phyloP scores from a whole-genome alignment of 2,888 invertebrate genomes.

The Periphyllus acericola region DNA sequence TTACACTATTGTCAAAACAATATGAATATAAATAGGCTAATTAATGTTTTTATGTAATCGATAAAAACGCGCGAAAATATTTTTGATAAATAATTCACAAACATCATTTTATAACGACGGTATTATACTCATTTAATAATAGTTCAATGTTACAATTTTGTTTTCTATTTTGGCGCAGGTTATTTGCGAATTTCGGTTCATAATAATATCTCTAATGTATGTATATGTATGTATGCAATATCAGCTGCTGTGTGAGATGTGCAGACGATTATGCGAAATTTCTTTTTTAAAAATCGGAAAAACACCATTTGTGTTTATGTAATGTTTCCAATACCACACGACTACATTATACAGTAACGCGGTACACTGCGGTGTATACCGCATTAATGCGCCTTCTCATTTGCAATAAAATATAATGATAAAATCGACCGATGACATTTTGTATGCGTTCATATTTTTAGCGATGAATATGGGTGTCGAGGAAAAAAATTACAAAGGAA shows the following conservation, averaged over 20 bases:
- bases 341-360: not conserved
- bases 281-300: conserved; percentile 41
- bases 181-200: not conserved
- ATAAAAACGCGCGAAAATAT: too few species aligned
- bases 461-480: not conserved
- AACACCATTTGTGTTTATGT: conserved; percentile 49
- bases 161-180: not conserved
- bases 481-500: not conserved
- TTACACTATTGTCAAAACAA: too few species aligned
- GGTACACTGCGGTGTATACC: not conserved
- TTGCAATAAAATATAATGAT: conserved; percentile 60
- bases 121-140: not conserved
- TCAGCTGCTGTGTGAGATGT: not conserved
- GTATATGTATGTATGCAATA: not conserved
- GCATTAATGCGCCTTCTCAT: conserved; percentile 56
- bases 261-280: conserved; percentile 18
- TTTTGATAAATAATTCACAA: not conserved
- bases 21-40: too few species aligned
- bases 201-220: not conserved
- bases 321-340: conserved; percentile 23
- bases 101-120: not conserved
- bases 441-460: conserved; percentile 36
- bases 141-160: too few species aligned
- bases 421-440: conserved; percentile 50
- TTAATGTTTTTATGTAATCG: too few species aligned